These are phyloP conservation scores for Parapsyche elsis DNA, from an alignment of 1,140 invertebrate genomes.

Conservation along the genomic window DNA sequence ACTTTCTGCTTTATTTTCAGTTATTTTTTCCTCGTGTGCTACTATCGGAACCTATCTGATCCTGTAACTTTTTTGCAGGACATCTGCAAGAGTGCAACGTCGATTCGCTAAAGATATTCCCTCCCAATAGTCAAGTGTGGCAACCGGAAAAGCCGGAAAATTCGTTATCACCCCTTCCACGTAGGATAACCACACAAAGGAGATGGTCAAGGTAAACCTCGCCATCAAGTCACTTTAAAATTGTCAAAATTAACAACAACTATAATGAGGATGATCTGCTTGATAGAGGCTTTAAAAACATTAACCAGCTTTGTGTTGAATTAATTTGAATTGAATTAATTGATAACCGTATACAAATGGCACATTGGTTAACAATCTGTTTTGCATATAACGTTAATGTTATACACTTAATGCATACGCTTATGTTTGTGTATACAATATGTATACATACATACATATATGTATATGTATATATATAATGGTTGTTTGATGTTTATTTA, in stretches of 20 bases:
- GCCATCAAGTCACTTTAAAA: conserved; percentile 2
- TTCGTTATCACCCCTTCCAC: background rate
- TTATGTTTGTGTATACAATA: conserved; percentile 6
- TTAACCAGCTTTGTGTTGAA: conserved; percentile 4
- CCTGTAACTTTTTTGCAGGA: background rate
- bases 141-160: too few relatives aligned
- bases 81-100: background rate
- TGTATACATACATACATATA: conserved; percentile 13
- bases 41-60: background rate
- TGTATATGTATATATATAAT: conserved; percentile 19
- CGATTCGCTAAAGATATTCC: background rate
- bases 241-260: background rate
- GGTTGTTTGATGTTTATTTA: conserved; percentile 29
- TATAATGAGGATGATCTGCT: too few relatives aligned
- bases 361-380: background rate
- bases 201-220: conserved; percentile 53
- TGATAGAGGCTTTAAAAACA: background rate
- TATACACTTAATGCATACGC: background rate
- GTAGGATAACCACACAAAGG: conserved; percentile 20
- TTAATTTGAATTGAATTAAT: background rate
- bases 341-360: background rate
- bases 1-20: too few relatives aligned
- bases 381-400: conserved; percentile 4
- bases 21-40: background rate
- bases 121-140: too few relatives aligned